These are phyloP conservation scores for Rapana venosa DNA, from an alignment of 2,888 invertebrate genomes.

Conservation along the genomic window DNA sequence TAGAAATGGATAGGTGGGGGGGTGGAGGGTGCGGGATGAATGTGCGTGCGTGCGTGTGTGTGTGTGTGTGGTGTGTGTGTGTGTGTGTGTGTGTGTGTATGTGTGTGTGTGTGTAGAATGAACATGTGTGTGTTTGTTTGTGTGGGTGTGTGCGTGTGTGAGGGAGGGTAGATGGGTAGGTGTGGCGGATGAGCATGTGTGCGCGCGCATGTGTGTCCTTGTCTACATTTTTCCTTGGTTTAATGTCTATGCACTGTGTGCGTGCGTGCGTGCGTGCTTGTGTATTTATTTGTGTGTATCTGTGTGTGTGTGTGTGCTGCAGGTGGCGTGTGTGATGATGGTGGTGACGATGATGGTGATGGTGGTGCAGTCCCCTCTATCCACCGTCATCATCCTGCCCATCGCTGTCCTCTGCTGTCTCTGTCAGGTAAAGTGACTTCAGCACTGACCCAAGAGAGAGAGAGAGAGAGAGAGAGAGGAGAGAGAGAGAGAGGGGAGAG, in stretches of 20 bases:
- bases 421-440: slow-evolving; percentile 8
- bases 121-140: neutral
- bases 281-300: neutral
- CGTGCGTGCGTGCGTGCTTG: slow-evolving; percentile 26
- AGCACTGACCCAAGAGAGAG: neutral
- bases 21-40: no score
- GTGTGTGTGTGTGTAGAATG: neutral
- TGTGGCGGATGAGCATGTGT: neutral
- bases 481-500: no score
- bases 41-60: no score
- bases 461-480: no score
- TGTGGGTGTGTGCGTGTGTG: no score
- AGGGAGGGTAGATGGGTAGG: no score
- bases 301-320: slow-evolving; percentile 39
- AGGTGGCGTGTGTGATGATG: slow-evolving; percentile 45
- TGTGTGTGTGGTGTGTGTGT: no score
- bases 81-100: no score
- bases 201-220: slow-evolving; percentile 51
- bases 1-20: no score
- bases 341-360: slow-evolving; percentile 55
- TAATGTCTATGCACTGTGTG: neutral
- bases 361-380: slow-evolving; percentile 58
- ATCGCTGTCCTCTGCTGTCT: slow-evolving; percentile 42
- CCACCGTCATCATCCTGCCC: slow-evolving; percentile 57
- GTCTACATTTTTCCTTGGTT: slow-evolving; percentile 56